phyloP scores from a whole-genome alignment of 2,888 invertebrate genomes.

The Lithophane ornitopus region DNA sequence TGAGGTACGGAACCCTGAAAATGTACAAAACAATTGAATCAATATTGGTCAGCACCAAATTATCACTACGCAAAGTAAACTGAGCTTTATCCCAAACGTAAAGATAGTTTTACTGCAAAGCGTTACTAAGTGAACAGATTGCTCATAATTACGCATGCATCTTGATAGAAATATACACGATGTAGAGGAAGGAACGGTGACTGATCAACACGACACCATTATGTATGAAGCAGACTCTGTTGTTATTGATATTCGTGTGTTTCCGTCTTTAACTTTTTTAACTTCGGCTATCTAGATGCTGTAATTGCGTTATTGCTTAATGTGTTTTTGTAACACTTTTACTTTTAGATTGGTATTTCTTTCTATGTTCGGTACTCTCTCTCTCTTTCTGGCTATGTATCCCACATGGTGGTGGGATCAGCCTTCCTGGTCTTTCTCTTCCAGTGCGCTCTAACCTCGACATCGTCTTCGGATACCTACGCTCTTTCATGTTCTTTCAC shows the following conservation, averaged over 20 bases:
- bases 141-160: constrained; percentile 28
- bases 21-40: neutral
- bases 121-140: neutral
- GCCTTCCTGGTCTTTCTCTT: no score
- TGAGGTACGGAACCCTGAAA: neutral
- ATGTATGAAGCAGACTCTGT: constrained; percentile 6
- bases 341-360: neutral
- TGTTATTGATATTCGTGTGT: constrained; percentile 25
- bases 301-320: constrained; percentile 14
- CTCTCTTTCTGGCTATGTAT: no score
- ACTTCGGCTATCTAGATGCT: constrained; percentile 38
- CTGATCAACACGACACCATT: constrained; percentile 35
- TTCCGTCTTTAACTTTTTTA: no score
- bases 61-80: neutral
- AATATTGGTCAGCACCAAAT: neutral
- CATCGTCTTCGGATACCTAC: no score
- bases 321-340: constrained; percentile 3
- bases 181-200: constrained; percentile 22
- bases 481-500: no score
- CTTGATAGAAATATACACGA: constrained; percentile 37
- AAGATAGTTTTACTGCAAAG: neutral
- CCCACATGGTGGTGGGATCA: no score
- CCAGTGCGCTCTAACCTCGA: no score
- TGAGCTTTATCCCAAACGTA: neutral
- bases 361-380: no score